phyloP scores from a whole-genome alignment of 2,797 vertebrate species.

The Simalia tracyae region DNA sequence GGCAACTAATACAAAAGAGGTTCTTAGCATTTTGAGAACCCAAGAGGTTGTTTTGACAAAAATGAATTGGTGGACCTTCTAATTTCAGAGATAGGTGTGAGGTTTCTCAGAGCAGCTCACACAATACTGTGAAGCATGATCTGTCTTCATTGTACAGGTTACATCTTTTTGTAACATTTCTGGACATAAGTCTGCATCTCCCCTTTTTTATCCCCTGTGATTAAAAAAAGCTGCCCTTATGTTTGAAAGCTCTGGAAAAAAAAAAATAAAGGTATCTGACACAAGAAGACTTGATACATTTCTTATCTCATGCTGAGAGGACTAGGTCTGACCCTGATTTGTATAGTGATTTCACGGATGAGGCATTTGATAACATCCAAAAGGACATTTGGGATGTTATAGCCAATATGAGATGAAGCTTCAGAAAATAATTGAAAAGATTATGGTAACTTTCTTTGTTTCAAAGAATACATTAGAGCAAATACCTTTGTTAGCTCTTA shows the following conservation, averaged over 20 bases:
- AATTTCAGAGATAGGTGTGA: neutral
- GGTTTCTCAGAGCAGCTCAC: neutral
- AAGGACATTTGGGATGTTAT: neutral
- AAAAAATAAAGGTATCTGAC: neutral
- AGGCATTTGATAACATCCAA: neutral
- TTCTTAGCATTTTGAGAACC: neutral
- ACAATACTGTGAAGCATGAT: neutral
- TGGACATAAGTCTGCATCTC: no score
- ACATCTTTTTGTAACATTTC: neutral
- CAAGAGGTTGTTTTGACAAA: neutral
- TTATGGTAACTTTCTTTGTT: neutral
- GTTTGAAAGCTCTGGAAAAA: neutral
- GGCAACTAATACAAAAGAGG: neutral
- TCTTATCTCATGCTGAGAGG: neutral
- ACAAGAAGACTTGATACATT: neutral
- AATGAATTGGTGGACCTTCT: neutral
- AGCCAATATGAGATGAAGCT: neutral
- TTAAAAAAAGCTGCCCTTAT: neutral
- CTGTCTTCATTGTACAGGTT: neutral
- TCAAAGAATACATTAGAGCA: neutral
- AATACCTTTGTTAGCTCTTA: constrained; percentile 7
- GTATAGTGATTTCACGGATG: neutral
- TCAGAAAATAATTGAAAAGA: neutral
- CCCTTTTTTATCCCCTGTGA: neutral
- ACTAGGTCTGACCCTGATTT: neutral